A percentile compares a stretch with the other conserved stretches of the same genome.
phyloP scores from a whole-genome alignment of 2,113 vertebrate species.

The Phainopepla nitens region DNA sequence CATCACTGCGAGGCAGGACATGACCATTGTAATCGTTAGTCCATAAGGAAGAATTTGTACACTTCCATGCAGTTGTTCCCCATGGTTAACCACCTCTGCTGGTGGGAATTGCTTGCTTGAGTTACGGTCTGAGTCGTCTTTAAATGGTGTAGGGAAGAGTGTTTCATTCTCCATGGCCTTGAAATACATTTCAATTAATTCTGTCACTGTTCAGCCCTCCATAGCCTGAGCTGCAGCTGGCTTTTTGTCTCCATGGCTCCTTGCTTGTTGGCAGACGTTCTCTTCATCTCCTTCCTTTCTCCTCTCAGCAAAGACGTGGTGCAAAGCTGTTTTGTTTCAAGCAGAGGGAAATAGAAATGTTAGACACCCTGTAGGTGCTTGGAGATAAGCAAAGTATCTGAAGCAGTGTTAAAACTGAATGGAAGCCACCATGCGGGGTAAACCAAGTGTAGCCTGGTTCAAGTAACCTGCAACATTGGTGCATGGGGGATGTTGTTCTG shows the following conservation, averaged over 20 bases:
- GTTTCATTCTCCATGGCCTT: neutral
- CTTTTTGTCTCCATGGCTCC: neutral
- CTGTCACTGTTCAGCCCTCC: neutral
- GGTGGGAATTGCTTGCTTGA: neutral
- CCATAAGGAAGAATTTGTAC: neutral
- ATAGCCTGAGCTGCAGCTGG: neutral
- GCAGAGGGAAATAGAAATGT: neutral
- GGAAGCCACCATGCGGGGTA: neutral
- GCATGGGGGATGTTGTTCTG: neutral
- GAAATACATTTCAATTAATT: neutral
- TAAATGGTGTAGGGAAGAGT: neutral
- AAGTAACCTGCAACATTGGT: neutral
- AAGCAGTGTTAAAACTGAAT: rapidly evolving
- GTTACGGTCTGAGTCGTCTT: neutral
- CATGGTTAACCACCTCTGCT: neutral
- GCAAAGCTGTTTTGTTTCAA: neutral
- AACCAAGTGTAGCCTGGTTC: neutral
- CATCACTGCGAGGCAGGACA: neutral
- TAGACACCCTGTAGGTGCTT: neutral
- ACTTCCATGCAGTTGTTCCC: neutral
- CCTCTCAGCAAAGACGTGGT: neutral
- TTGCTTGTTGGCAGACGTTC: neutral
- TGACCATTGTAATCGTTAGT: rapidly evolving
- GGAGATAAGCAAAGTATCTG: neutral
- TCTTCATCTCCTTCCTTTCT: neutral